A percentile compares a stretch with the other conserved stretches of the same genome.
Evolutionary conservation across 2,113 vertebrate species (phyloP).

Genomic region (Taxidea taxus): DNA sequence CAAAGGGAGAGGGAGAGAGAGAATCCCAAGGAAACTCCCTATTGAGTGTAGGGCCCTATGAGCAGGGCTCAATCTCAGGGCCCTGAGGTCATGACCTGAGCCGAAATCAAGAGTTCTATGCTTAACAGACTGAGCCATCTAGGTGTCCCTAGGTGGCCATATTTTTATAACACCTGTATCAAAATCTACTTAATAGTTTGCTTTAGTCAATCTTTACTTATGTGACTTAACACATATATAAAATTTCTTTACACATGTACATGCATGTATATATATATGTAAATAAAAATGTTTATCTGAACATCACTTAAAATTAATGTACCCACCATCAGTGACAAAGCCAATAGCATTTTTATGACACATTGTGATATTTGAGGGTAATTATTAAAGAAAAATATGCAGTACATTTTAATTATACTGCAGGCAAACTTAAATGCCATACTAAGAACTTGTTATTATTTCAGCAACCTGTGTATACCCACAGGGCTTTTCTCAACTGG

Average conservation of each 20-base stretch:
- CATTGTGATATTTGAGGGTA: neutral
- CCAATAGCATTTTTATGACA: neutral
- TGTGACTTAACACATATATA: neutral
- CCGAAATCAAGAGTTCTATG: neutral
- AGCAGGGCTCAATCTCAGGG: fast-evolving
- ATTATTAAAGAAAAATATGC: neutral
- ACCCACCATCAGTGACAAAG: neutral
- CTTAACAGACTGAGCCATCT: neutral
- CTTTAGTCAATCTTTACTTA: neutral
- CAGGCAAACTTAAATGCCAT: neutral
- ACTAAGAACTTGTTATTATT: neutral
- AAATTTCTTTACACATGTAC: neutral
- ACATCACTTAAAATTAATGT: neutral
- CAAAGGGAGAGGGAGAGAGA: neutral
- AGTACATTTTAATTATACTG: neutral
- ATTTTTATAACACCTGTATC: neutral
- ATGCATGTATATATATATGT: neutral
- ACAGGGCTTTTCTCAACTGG: neutral
- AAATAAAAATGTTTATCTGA: neutral
- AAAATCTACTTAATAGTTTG: neutral
- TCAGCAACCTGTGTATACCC: neutral
- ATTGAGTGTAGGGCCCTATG: neutral
- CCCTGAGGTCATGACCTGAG: neutral
- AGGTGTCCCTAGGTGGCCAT: neutral
- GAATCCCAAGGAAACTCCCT: neutral